Percentiles rank a stretch among this genome's conserved stretches.
These are phyloP conservation scores for Ceratosolen solmsi DNA, from an alignment of 1,140 invertebrate species.

Conservation along the genomic window DNA sequence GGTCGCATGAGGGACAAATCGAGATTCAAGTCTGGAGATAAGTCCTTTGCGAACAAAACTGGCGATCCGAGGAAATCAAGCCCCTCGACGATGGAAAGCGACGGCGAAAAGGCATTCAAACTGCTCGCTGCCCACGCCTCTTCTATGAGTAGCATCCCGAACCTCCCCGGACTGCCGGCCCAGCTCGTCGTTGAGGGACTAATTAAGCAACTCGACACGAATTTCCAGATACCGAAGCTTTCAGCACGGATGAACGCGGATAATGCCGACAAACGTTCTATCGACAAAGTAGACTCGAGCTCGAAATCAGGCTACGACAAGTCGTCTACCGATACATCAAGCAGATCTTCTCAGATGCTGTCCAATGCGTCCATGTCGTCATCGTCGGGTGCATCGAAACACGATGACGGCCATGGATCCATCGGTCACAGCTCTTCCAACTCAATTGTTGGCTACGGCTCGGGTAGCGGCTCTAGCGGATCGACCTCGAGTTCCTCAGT, in stretches of 20 bases:
- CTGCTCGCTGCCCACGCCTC: constrained; percentile 74
- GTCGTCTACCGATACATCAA: background rate
- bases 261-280: constrained; percentile 60
- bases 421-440: constrained; percentile 19
- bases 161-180: constrained; percentile 69
- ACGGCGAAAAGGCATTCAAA: constrained; percentile 75
- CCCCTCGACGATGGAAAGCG: constrained; percentile 78
- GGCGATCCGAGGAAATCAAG: constrained; percentile 78
- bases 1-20: constrained; percentile 75
- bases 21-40: constrained; percentile 75
- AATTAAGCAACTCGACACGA: constrained; percentile 85
- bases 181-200: constrained; percentile 80
- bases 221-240: constrained; percentile 90
- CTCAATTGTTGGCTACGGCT: constrained; percentile 14
- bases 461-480: background rate
- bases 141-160: constrained; percentile 68
- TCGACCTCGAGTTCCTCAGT: background rate
- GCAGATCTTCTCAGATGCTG: constrained; percentile 49
- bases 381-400: constrained; percentile 16
- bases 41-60: constrained; percentile 76
- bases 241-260: constrained; percentile 75
- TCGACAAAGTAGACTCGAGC: constrained; percentile 51
- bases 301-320: constrained; percentile 26
- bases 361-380: constrained; percentile 52
- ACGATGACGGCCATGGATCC: constrained; percentile 10